Base-by-base conservation (phyloP, 2,113 vertebrate genomes). In the Raja brachyura region DNA sequence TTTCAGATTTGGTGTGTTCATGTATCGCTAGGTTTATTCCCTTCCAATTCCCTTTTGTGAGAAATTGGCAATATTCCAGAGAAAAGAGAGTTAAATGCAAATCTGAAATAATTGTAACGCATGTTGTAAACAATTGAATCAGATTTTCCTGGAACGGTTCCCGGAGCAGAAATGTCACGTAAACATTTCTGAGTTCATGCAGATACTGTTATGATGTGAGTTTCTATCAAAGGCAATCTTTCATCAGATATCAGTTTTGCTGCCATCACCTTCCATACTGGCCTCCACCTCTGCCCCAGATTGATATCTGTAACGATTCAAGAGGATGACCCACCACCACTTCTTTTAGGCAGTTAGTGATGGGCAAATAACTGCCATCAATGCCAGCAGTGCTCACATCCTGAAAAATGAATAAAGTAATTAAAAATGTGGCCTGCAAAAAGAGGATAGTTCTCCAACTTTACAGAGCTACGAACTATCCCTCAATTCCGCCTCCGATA, bases 61-160 rank as follows among this genome's bases (percentile, higher is more conserved):
- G 63, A 63, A 90, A 66, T 68, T 90, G 63, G 7, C 63, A 66
- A 5, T 92, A 68, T 92, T 48, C 68, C 90, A 92, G 20, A 92
- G 39, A 6, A 85, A 59, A 59, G 18, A 8, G 9, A 1, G 25
- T 70, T 33, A 70, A 70, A 7, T 73, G 5, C 90, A 73, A 28
- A 28, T 73, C 39, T 10, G 33, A 48, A 54, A 92, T 92, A 73
- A 92, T 73, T 22, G 31, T 70, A 61, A 68, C 88, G 70, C 39
- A 31, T 92, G 68, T 20, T 48, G 3, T 92, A 48, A 33, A 63
- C 31, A 68, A 73, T 92, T 92, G 68, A 92, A 73, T 92, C 90
- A 92, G 20, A 92, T 92, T 73, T 92, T 92, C 90, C 90, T 92
- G 90, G 90, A 92, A 11, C 39, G 73, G 48, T 73, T 73, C 90